phyloP scores from a whole-genome alignment of 1,140 invertebrate genomes.

The Drosophila tristis region DNA sequence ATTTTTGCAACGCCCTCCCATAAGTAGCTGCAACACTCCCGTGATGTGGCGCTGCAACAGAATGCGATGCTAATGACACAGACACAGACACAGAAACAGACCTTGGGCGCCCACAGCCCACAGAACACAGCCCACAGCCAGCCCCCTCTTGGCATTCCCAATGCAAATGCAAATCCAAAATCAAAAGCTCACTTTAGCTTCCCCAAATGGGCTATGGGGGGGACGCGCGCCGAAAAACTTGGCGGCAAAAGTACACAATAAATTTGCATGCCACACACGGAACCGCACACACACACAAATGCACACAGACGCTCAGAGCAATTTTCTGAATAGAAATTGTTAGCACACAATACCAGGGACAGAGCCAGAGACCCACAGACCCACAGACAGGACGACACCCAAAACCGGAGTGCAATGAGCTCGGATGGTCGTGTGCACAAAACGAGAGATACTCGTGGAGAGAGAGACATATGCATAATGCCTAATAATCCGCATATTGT shows the following conservation, averaged over 20 bases:
- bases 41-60: conserved; percentile 19
- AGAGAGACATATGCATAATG: conserved; percentile 66
- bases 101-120: conserved; percentile 63
- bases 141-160: conserved; percentile 18
- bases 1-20: not conserved
- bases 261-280: conserved; percentile 73
- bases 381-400: conserved; percentile 21
- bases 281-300: conserved; percentile 28
- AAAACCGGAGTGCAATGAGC: conserved; percentile 7
- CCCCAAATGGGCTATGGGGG: conserved; percentile 3
- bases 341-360: conserved; percentile 63
- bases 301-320: conserved; percentile 2
- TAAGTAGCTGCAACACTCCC: too few relatives aligned
- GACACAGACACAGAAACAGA: conserved; percentile 59
- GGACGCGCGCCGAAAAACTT: conserved; percentile 44
- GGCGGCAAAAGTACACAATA: conserved; percentile 77
- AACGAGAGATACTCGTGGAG: too few relatives aligned
- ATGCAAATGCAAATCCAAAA: conserved; percentile 73
- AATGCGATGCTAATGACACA: conserved; percentile 70
- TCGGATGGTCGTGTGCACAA: not conserved
- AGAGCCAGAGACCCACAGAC: too few relatives aligned
- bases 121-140: conserved; percentile 26
- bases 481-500: conserved; percentile 83
- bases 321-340: conserved; percentile 80
- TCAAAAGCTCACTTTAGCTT: conserved; percentile 62